Conservation (phyloP, 2,797 vertebrate genomes). For the Pangasius larnaudii region DNA sequence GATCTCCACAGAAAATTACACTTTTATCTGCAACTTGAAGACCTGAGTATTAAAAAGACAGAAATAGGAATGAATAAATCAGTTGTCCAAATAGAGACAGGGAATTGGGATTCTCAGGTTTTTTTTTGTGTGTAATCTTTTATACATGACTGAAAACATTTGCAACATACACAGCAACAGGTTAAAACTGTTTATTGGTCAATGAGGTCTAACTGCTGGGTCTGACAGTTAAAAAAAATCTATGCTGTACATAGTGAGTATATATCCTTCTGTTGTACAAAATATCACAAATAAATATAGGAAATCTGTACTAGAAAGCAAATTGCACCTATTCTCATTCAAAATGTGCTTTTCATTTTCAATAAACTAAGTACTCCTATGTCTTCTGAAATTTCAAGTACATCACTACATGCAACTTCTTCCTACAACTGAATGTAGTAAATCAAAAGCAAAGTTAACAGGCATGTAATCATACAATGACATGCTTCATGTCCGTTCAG, state of each 20-base stretch:
- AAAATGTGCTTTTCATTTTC: not conserved
- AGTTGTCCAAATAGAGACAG: not conserved
- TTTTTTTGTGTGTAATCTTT: not conserved
- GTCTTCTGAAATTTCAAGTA: slow-evolving; percentile 38
- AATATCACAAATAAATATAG: slow-evolving; percentile 42
- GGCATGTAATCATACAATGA: slow-evolving; percentile 17
- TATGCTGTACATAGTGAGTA: slow-evolving; percentile 13
- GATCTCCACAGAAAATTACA: not conserved
- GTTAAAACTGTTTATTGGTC: slow-evolving; percentile 37
- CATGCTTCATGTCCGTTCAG: not conserved
- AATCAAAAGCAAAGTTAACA: slow-evolving; percentile 16
- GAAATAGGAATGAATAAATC: not conserved
- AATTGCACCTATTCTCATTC: slow-evolving; percentile 7
- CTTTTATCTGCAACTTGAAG: not conserved
- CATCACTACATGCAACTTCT: not conserved
- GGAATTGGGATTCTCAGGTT: not conserved
- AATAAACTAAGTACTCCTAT: slow-evolving; percentile 1
- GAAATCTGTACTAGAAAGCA: slow-evolving; percentile 10
- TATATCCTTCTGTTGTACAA: slow-evolving; percentile 31
- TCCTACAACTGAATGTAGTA: slow-evolving; percentile 21
- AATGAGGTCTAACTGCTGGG: not conserved
- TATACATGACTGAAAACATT: not conserved
- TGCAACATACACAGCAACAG: not conserved
- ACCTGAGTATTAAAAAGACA: not conserved
- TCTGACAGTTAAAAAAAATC: slow-evolving; percentile 15